Percentiles rank a stretch among this genome's conserved stretches.
These are phyloP conservation scores for Magallana nippona DNA, from an alignment of 2,888 invertebrate species.

Conservation along the genomic window DNA sequence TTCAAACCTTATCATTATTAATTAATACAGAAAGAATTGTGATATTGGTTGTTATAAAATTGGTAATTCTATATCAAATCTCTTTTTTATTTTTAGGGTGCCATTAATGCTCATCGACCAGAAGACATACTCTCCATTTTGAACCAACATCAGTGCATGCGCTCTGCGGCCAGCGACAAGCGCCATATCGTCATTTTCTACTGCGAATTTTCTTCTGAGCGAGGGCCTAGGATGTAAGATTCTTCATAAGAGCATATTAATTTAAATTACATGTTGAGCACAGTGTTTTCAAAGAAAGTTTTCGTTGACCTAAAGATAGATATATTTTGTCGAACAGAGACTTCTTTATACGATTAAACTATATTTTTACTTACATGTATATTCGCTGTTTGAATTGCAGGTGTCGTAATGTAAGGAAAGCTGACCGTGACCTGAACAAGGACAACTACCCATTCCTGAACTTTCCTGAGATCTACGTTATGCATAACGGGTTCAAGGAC, in stretches of 20 bases:
- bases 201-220: slow-evolving; percentile 55
- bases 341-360: too few species aligned
- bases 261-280: background rate
- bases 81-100: slow-evolving; percentile 2
- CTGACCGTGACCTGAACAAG: slow-evolving; percentile 90
- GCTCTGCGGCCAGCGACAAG: background rate
- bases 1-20: too few species aligned
- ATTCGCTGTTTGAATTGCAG: slow-evolving; percentile 79
- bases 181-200: slow-evolving; percentile 51
- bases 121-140: background rate
- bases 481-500: slow-evolving; percentile 92
- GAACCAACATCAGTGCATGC: background rate
- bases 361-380: too few species aligned
- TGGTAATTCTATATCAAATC: background rate
- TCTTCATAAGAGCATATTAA: background rate
- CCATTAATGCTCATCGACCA: slow-evolving; percentile 11
- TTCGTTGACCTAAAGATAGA: too few species aligned
- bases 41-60: too few species aligned
- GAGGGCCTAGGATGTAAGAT: slow-evolving; percentile 52
- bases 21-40: too few species aligned
- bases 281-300: background rate
- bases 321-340: background rate
- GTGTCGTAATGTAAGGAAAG: slow-evolving; percentile 89
- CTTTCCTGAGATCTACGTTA: slow-evolving; percentile 95
- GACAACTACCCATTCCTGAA: slow-evolving; percentile 90